Percentiles rank a stretch among this genome's conserved stretches.
Evolutionary conservation across 2,888 invertebrate genomes (phyloP).

Genomic region (Glyphotaelius pellucidus): DNA sequence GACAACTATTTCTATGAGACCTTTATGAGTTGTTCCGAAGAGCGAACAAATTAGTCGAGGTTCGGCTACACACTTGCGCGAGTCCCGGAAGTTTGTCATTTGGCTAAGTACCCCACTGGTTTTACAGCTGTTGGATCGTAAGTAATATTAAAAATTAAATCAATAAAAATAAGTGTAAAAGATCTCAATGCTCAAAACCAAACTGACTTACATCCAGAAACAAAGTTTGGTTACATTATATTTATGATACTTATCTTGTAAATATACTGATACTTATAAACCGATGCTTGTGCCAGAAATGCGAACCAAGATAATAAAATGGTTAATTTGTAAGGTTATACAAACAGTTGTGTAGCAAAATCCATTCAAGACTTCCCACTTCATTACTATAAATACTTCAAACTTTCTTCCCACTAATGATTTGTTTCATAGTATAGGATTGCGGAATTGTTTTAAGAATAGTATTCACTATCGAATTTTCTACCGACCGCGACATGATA

Average conservation of each 20-base stretch:
- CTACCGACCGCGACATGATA: too few species aligned
- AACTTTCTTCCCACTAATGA: too few species aligned
- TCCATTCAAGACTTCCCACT: background rate
- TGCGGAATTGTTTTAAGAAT: background rate
- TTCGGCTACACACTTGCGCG: too few species aligned
- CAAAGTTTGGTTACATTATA: background rate
- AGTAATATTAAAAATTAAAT: background rate
- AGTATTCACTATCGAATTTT: background rate
- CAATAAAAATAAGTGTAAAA: background rate
- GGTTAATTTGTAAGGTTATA: background rate
- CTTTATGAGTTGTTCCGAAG: too few species aligned
- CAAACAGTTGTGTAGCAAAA: background rate
- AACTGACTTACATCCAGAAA: background rate
- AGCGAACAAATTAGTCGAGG: too few species aligned
- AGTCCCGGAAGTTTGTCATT: too few species aligned
- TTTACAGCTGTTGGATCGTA: background rate
- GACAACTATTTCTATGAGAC: too few species aligned
- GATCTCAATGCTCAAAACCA: background rate
- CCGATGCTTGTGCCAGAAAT: background rate
- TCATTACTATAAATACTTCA: background rate
- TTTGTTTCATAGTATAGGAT: background rate
- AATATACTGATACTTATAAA: background rate
- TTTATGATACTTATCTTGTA: background rate
- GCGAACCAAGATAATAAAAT: background rate
- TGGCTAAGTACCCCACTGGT: background rate